These are phyloP conservation scores for Rhincodon typus DNA, from an alignment of 2,797 vertebrate genomes.

Conservation along the genomic window DNA sequence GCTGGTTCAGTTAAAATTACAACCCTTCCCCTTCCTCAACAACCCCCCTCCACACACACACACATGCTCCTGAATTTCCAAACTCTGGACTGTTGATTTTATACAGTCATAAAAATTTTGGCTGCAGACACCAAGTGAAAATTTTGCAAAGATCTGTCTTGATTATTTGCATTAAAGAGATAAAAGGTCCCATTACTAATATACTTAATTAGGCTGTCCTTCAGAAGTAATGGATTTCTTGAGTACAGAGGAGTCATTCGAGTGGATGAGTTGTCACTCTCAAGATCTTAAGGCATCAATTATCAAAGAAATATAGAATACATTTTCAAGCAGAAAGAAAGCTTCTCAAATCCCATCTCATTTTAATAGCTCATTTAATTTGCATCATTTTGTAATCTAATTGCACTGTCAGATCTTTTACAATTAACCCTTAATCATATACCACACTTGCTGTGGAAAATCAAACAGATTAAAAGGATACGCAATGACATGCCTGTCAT, in stretches of 20 bases:
- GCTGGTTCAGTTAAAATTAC: not conserved
- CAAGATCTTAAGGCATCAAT: constrained; percentile 35
- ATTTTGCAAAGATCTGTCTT: constrained; percentile 18
- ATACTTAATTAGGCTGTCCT: constrained; percentile 21
- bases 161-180: constrained; percentile 33
- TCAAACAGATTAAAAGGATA: constrained; percentile 28
- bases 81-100: not conserved
- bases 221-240: constrained; percentile 36
- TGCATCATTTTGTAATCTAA: constrained; percentile 36
- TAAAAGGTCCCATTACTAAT: constrained; percentile 33
- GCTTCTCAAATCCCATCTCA: constrained; percentile 29
- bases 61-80: not conserved
- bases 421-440: constrained; percentile 35
- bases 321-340: constrained; percentile 32
- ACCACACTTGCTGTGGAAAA: not conserved
- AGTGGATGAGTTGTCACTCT: constrained; percentile 35
- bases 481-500: not conserved
- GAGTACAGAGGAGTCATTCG: constrained; percentile 34
- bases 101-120: not conserved
- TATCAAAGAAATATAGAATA: constrained; percentile 35
- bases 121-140: constrained; percentile 19
- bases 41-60: too few species aligned
- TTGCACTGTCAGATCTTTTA: constrained; percentile 19
- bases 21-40: too few species aligned
- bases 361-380: constrained; percentile 37